phyloP scores from a whole-genome alignment of 2,888 invertebrate genomes.

The Heliothis peltigera region DNA sequence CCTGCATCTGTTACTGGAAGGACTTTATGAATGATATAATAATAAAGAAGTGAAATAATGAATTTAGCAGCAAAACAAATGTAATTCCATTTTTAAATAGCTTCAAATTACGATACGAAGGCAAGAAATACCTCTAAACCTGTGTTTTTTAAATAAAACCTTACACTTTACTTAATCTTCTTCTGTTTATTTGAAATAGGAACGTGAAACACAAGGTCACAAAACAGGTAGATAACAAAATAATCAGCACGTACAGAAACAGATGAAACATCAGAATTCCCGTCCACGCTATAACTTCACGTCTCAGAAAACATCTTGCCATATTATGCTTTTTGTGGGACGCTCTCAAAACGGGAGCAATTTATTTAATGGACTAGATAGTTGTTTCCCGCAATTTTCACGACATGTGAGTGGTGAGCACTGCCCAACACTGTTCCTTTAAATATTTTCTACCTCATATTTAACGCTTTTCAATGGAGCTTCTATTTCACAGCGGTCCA shows the following conservation, averaged over 20 bases:
- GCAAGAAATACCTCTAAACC: no score
- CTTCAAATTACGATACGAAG: no score
- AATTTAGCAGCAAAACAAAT: no score
- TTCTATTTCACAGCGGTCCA: constrained; percentile 29
- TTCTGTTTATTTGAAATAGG: constrained; percentile 2
- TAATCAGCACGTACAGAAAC: constrained; percentile 44
- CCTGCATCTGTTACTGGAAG: no score
- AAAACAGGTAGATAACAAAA: constrained; percentile 39
- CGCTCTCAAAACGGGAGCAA: constrained; percentile 76
- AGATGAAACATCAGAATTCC: constrained; percentile 61
- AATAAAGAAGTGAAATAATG: no score
- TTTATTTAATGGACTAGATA: constrained; percentile 83
- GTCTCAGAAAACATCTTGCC: constrained; percentile 70
- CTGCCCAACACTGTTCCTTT: constrained; percentile 51
- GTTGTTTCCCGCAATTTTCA: constrained; percentile 69
- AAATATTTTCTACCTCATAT: constrained; percentile 47
- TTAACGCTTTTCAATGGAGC: constrained; percentile 46
- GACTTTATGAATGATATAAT: no score
- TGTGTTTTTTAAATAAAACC: not conserved
- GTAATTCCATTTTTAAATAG: no score
- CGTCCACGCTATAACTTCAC: constrained; percentile 65
- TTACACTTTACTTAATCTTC: not conserved
- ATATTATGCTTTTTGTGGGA: constrained; percentile 71
- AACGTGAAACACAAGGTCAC: constrained; percentile 1
- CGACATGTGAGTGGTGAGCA: constrained; percentile 62